Evolutionary conservation across 2,888 invertebrate genomes (phyloP).

Genomic region (Ellobium chinense): DNA sequence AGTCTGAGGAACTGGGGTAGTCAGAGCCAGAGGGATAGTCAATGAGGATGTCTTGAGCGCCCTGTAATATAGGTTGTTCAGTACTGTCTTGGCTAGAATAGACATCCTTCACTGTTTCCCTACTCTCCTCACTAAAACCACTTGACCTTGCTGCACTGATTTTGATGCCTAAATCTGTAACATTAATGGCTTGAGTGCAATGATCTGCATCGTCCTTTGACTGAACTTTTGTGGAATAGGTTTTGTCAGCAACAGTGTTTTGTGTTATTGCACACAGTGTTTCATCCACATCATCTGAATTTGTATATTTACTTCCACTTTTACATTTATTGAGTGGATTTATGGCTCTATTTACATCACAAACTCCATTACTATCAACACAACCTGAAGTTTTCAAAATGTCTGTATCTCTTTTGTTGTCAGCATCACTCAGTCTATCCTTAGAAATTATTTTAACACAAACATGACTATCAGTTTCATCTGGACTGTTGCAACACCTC

Average conservation of each 20-base stretch:
- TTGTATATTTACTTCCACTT: neutral
- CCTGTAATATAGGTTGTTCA: neutral
- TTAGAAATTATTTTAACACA: neutral
- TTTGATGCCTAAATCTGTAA: too few species aligned
- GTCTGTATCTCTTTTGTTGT: neutral
- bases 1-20: slow-evolving; percentile 8
- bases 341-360: neutral
- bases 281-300: neutral
- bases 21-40: slow-evolving; percentile 7
- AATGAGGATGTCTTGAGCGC: neutral
- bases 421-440: neutral
- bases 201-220: too few species aligned
- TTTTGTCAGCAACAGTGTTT: neutral
- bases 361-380: neutral
- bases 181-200: too few species aligned
- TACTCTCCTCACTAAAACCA: too few species aligned
- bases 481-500: too few species aligned
- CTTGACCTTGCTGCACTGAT: too few species aligned
- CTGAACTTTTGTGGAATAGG: too few species aligned
- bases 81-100: too few species aligned
- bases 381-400: neutral
- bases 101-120: too few species aligned
- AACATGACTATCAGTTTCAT: neutral
- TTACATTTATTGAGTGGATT: neutral
- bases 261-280: neutral